A percentile compares a stretch with the other conserved stretches of the same genome.
phyloP scores from a whole-genome alignment of 2,797 vertebrate species.

The Hoplostethus mediterraneus region DNA sequence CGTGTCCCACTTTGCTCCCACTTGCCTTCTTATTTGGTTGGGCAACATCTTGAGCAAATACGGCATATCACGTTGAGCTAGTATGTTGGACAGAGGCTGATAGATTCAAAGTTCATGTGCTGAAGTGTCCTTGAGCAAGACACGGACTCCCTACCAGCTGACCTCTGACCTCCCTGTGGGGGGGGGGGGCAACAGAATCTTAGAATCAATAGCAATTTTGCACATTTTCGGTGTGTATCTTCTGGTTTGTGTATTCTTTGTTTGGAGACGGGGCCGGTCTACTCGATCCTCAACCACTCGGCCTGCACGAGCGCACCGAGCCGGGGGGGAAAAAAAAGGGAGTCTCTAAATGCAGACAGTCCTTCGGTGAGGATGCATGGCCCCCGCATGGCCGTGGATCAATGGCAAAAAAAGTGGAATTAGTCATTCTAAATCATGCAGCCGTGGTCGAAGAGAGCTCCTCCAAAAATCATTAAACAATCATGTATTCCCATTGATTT shows the following conservation, averaged over 20 bases:
- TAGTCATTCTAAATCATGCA: constrained; percentile 99
- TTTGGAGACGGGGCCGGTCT: not conserved
- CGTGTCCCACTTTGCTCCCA: no score
- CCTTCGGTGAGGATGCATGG: constrained; percentile 85
- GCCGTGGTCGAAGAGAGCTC: constrained; percentile 95
- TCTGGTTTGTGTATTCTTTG: not conserved
- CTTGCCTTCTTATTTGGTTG: no score
- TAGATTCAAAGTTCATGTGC: no score
- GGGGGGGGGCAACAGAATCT: not conserved
- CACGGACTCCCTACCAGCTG: not conserved
- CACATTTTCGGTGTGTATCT: not conserved
- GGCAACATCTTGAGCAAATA: no score
- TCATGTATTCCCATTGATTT: constrained; percentile 99
- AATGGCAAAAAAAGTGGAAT: constrained; percentile 97
- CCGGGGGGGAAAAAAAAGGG: no score
- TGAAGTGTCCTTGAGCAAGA: not conserved
- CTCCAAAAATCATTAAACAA: constrained; percentile 99
- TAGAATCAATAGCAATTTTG: constrained; percentile 10
- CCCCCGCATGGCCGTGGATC: constrained; percentile 80
- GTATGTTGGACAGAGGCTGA: no score
- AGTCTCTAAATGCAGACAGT: constrained; percentile 53
- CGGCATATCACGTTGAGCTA: no score
- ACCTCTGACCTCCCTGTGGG: constrained; percentile 31
- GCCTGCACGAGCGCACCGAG: constrained; percentile 12
- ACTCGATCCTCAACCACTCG: constrained; percentile 16